Evolutionary conservation across 2,797 vertebrate genomes (phyloP), one percentile per base, ranked within the genome.

Genomic region (Pseudochaenichthys georgianus): DNA sequence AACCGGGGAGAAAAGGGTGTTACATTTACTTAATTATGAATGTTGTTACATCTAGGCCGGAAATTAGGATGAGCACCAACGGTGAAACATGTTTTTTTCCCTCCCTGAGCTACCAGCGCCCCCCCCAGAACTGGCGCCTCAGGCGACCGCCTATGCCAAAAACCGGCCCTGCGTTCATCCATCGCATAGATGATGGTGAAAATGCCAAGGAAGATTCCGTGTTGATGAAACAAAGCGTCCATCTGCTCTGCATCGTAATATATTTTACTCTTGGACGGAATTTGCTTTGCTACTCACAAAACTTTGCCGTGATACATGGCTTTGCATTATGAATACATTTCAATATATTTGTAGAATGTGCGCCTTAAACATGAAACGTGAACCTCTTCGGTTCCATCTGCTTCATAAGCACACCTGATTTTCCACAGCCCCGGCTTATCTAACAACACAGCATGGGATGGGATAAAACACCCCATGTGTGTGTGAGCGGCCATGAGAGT

Each of bases 321-420:
- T 58, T 80, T 28, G 48, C 15, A 58, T 79, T 69, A 38, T 65
- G 84, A 83, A 87, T 83, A 82, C 28, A 78, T 85, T 67, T 80
- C 15, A 79, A 88, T 80, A 73, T 60, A 65, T 86, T 86, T 71
- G 63, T 31, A n/a, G 41, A 53, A 58, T 12, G 34, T 67, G 59
- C 52, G 64, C 69, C 61, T 71, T 69, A 11, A 59, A 64, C 59
- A 79, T 41, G 28, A 75, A 80, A 51, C 15, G 28, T 38, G 4
- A 57, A 52, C 54, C 64, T 73, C 46, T 15, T 64, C 31, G 5
- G 17, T 59, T 83, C 75, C 74, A 82, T 85, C 63, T 84, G 81
- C 43, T 53, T 13, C 3, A 34, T 51, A 70, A 53, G 58, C 72
- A 54, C 68, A 91, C 80, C 79, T 85, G 70, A 74, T 75, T 48